Evolutionary conservation across 1,140 invertebrate genomes (phyloP), one percentile per base, ranked within the genome.

Genomic region (Scylla paramamosain): DNA sequence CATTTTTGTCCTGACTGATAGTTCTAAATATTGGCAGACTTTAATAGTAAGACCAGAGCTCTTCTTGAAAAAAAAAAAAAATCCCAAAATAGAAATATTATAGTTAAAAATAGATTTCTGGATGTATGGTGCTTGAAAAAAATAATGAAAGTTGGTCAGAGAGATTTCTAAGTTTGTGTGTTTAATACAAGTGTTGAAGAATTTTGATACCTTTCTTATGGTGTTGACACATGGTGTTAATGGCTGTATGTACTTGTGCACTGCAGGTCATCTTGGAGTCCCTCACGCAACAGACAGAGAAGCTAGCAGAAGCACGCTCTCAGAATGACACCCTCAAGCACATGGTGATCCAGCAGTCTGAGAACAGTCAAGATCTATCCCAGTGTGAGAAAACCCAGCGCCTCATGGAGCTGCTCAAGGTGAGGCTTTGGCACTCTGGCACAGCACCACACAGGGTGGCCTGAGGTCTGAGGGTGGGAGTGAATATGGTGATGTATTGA

Each of bases 281-380:
- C n/a, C 97, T 99, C 2, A 99, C 98, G 96, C 97, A 98, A 25
- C 99, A 99, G 97, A 99, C 98, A 2, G 98, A 99, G 97, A 98
- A 99, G 97, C 97, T 99, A 0, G 98, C 99, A 97, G 98, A 99
- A 96, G 96, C 97, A 95, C 96, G 97, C 32, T 96, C 96, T 77
- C 97, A 97, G 12, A 97, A 97, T 84, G 97, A 97, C 95, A 98
- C 98, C 2, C 97, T 99, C 45, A 98, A 98, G 96, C 98, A 98
- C 93, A 96, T 98, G 46, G 96, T 98, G 52, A 97, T 98, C 39
- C 97, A 97, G 96, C 96, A 94, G 96, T 96, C 91, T 97, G 98
- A 96, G 97, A 97, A 96, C 59, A 94, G 95, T 28, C 96, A 95
- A 67, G 93, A 95, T 83, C 14, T 95, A 97, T 96, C 96, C 14